Evolutionary conservation across 1,140 invertebrate species (phyloP).

Genomic region (Drosophila kepulauana): DNA sequence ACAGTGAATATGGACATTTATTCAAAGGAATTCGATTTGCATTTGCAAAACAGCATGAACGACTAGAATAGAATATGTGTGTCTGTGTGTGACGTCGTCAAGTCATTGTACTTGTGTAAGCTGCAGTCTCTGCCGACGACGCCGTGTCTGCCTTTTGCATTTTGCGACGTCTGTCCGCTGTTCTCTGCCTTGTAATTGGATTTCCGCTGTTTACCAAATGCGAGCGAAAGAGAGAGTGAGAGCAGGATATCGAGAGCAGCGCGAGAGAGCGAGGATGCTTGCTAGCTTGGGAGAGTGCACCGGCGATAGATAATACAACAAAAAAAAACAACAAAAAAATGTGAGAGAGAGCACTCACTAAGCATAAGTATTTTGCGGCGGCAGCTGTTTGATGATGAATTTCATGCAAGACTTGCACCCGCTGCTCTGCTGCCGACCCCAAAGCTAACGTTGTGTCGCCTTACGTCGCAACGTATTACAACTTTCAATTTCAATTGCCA

Average conservation of each 20-base stretch:
- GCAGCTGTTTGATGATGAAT: conserved; percentile 76
- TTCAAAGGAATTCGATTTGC: no score
- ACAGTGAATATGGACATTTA: neutral
- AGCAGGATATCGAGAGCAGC: neutral
- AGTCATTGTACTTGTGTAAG: conserved; percentile 52
- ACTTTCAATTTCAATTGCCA: conserved; percentile 81
- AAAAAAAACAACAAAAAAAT: no score
- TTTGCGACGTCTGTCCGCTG: conserved; percentile 25
- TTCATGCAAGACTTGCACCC: conserved; percentile 39
- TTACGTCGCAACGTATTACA: conserved; percentile 52
- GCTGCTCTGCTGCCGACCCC: conserved; percentile 22
- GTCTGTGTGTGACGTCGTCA: conserved; percentile 23
- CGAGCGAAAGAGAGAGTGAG: conserved; percentile 9
- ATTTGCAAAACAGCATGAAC: no score
- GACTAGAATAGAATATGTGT: neutral
- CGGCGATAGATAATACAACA: conserved; percentile 3
- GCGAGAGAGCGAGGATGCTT: conserved; percentile 3
- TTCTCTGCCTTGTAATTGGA: conserved; percentile 71
- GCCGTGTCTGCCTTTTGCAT: conserved; percentile 60
- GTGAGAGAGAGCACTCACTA: neutral
- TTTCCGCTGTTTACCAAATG: conserved; percentile 70
- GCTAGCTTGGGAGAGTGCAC: conserved; percentile 4
- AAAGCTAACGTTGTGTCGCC: neutral
- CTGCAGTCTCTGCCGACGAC: conserved; percentile 32
- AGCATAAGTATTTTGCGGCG: conserved; percentile 22